A percentile compares a stretch with the other conserved stretches of the same genome.
phyloP scores from a whole-genome alignment of 2,888 invertebrate species.

The Crepidodera aurea region DNA sequence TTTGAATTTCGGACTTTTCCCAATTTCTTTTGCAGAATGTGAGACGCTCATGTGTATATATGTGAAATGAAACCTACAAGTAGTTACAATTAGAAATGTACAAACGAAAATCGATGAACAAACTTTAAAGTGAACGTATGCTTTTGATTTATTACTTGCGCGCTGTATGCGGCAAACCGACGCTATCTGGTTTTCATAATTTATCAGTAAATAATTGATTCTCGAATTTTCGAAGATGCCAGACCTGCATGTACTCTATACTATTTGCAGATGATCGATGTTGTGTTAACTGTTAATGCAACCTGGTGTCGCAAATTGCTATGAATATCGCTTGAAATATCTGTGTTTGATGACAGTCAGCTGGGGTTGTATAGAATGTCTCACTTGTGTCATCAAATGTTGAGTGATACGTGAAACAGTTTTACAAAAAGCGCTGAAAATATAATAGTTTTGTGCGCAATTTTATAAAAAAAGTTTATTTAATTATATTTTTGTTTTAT shows the following conservation, averaged over 20 bases:
- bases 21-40: no score
- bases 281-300: neutral
- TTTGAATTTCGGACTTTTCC: no score
- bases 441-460: no score
- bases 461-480: no score
- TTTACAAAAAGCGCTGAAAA: no score
- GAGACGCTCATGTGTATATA: no score
- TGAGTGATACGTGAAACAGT: no score
- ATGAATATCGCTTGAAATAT: neutral
- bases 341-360: neutral
- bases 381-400: no score
- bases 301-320: neutral
- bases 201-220: neutral
- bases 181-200: neutral
- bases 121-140: conserved; percentile 42
- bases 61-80: no score
- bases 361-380: neutral
- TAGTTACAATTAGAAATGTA: conserved; percentile 46
- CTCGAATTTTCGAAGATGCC: neutral
- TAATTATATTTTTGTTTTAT: no score
- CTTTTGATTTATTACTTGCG: neutral
- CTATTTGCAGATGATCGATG: neutral
- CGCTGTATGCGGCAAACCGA: neutral
- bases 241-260: neutral
- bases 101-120: conserved; percentile 46